These are phyloP conservation scores for Todiramphus chloris DNA, from an alignment of 2,113 vertebrate species.

Conservation along the genomic window DNA sequence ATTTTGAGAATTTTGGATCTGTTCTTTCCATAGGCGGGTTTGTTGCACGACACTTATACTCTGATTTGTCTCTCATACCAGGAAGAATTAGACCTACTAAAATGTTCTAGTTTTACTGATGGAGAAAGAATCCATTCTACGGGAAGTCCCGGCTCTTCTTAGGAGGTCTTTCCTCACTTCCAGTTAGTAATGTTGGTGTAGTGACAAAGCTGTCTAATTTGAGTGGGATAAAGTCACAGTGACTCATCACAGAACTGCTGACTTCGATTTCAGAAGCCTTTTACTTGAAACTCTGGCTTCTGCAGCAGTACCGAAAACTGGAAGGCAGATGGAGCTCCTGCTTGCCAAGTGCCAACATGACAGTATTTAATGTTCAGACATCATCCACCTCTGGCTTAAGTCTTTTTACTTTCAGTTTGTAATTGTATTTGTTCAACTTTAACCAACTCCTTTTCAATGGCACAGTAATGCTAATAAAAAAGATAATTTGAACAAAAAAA, in stretches of 20 bases:
- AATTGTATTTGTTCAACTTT: neutral
- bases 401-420: neutral
- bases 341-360: neutral
- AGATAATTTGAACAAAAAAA: neutral
- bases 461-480: neutral
- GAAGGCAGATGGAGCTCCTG: slow-evolving; percentile 60
- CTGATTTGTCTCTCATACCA: neutral
- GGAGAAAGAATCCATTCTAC: neutral
- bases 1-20: neutral
- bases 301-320: slow-evolving; percentile 30
- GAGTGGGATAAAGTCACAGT: neutral
- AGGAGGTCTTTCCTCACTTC: neutral
- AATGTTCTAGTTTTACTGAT: neutral
- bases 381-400: neutral
- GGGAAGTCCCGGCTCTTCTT: neutral
- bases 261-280: neutral
- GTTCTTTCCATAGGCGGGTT: neutral
- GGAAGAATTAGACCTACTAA: neutral
- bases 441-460: neutral
- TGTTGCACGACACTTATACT: neutral
- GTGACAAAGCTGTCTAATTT: neutral
- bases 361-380: neutral
- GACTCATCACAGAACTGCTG: neutral
- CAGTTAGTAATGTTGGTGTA: neutral
- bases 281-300: neutral